Percentiles rank a stretch among this genome's conserved stretches.
Conservation (phyloP, 2,797 vertebrate species). For the Micropoecilia bifurca region DNA sequence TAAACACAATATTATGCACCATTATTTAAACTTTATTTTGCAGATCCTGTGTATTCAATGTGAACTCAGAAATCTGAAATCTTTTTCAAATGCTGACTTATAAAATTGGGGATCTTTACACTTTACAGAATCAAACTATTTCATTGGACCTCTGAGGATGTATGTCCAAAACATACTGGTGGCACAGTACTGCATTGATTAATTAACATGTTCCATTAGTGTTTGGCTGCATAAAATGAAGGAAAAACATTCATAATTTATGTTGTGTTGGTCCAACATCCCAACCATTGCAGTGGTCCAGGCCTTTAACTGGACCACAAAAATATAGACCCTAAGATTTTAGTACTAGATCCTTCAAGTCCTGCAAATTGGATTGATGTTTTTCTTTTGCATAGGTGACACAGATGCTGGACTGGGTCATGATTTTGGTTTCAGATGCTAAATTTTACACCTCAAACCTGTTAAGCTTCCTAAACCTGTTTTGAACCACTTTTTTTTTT, state of each 20-base stretch:
- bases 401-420: not conserved
- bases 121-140: not conserved
- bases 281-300: not conserved
- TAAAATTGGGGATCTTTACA: not conserved
- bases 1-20: not conserved
- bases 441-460: not conserved
- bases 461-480: not conserved
- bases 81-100: not conserved
- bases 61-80: not conserved
- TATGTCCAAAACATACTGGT: not conserved
- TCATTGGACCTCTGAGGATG: not conserved
- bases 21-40: not conserved
- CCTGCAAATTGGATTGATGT: not conserved
- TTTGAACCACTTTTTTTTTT: not conserved
- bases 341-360: not conserved
- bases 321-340: not conserved
- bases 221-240: not conserved
- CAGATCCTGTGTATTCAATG: not conserved
- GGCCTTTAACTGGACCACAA: not conserved
- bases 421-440: not conserved
- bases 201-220: not conserved
- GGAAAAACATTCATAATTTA: not conserved
- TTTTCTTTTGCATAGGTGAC: not conserved
- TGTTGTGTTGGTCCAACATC: not conserved
- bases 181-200: not conserved